Conservation (phyloP, 2,113 vertebrate species). For the Bubo bubo region DNA sequence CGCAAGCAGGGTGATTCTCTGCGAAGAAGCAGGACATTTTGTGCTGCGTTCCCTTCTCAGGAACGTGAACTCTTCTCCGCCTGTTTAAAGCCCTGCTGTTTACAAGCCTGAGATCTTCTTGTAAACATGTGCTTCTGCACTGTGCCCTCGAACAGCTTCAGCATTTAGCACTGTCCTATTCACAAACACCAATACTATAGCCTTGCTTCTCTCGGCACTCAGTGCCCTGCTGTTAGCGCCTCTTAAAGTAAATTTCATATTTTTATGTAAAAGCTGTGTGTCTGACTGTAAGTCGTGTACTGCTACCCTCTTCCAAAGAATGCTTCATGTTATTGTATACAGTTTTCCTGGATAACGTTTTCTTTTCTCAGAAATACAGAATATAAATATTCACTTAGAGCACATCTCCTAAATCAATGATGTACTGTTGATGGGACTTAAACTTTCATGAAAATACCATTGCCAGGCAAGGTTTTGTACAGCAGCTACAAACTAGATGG, state of each 20-base stretch:
- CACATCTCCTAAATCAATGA: not conserved
- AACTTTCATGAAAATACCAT: not conserved
- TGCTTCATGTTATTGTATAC: not conserved
- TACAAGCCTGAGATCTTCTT: not conserved
- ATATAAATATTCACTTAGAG: not conserved
- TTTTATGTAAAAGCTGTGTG: not conserved
- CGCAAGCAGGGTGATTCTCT: not conserved
- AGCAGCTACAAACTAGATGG: not conserved
- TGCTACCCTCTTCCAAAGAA: not conserved
- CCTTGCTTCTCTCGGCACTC: constrained; percentile 2
- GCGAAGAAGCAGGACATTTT: not conserved
- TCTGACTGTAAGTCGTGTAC: not conserved
- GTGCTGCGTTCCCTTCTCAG: not conserved
- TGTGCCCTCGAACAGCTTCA: not conserved
- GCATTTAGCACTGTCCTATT: not conserved
- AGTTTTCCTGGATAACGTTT: not conserved
- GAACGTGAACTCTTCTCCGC: not conserved
- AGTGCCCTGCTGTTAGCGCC: not conserved
- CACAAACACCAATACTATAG: not conserved
- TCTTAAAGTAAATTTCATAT: not conserved
- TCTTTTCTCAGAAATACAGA: constrained; percentile 13
- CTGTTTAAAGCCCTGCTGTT: not conserved
- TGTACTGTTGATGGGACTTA: not conserved
- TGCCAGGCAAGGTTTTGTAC: not conserved
- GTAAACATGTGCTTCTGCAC: not conserved